Conservation (phyloP, 2,888 invertebrate species). For the Drepanosiphum platanoidis region DNA sequence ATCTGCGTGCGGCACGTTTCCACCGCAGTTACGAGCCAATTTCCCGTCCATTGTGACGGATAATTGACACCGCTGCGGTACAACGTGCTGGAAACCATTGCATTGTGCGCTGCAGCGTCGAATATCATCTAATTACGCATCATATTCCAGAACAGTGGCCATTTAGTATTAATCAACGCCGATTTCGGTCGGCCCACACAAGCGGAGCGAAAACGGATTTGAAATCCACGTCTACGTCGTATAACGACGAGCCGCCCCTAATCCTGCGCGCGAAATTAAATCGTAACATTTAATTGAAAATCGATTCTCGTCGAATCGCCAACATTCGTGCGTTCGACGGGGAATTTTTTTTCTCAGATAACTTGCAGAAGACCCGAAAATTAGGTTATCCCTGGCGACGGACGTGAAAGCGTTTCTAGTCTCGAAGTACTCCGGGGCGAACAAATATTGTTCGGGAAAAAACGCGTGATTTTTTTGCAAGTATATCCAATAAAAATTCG, state of each 20-base stretch:
- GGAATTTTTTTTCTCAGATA: too few species aligned
- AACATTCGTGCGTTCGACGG: too few species aligned
- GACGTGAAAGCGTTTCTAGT: too few species aligned
- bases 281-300: too few species aligned
- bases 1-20: conserved; percentile 25
- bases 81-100: conserved; percentile 1
- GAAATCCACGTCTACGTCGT: neutral
- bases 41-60: conserved; percentile 16
- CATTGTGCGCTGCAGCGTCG: neutral
- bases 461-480: too few species aligned
- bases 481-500: too few species aligned
- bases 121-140: conserved; percentile 25
- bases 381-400: too few species aligned
- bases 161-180: neutral
- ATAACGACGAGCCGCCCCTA: neutral
- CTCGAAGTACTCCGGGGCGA: too few species aligned
- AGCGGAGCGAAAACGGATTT: neutral
- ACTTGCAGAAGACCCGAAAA: too few species aligned
- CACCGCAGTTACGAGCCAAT: neutral
- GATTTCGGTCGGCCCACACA: neutral
- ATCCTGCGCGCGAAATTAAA: neutral
- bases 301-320: too few species aligned
- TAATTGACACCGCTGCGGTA: neutral
- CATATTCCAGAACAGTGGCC: conserved; percentile 22
- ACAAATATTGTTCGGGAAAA: too few species aligned